Conservation (phyloP, 2,888 invertebrate species). For the Pelosia muscerda region DNA sequence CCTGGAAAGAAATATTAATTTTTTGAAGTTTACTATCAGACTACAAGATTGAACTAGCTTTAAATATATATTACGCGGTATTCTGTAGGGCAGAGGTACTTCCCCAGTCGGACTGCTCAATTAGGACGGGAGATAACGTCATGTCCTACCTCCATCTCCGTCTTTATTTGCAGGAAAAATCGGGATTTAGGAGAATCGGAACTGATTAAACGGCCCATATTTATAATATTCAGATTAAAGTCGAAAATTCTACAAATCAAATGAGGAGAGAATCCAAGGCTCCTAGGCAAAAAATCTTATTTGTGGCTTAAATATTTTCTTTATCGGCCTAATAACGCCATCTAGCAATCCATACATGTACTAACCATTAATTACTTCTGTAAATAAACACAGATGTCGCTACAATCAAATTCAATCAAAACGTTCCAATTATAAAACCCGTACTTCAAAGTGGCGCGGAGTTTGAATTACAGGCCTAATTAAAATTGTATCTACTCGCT, state of each 20-base stretch:
- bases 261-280: too few species aligned
- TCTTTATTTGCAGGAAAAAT: background rate
- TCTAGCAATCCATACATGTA: conserved; percentile 1
- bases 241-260: background rate
- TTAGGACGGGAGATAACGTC: too few species aligned
- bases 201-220: background rate
- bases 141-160: background rate
- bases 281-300: too few species aligned
- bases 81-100: too few species aligned
- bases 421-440: conserved; percentile 20
- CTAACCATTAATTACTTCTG: background rate
- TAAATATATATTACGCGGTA: too few species aligned
- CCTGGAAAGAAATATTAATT: too few species aligned
- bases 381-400: conserved; percentile 19
- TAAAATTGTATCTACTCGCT: conserved; percentile 36
- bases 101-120: too few species aligned
- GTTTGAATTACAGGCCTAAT: conserved; percentile 45
- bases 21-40: too few species aligned
- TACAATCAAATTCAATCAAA: conserved; percentile 17
- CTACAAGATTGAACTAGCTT: too few species aligned
- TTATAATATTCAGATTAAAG: background rate
- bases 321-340: background rate
- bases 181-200: too few species aligned
- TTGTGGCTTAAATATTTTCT: background rate
- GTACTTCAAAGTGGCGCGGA: conserved; percentile 22